Conservation (phyloP, 2,113 vertebrate genomes). For the Okapia johnstoni region DNA sequence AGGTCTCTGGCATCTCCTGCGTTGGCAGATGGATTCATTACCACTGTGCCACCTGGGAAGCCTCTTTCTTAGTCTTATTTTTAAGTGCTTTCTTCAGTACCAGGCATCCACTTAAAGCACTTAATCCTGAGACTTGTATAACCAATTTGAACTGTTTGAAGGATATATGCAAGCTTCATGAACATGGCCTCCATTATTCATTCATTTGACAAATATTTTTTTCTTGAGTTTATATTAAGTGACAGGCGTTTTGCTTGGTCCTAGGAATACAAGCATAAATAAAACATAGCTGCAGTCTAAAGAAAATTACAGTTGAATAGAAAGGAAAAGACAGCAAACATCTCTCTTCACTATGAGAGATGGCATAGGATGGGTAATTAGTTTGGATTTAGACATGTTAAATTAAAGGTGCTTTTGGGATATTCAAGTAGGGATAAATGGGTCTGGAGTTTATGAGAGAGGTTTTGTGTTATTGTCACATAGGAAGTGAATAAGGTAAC, state of each 20-base stretch:
- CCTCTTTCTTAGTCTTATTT: not conserved
- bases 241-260: not conserved
- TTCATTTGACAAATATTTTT: not conserved
- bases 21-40: not conserved
- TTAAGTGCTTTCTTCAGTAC: not conserved
- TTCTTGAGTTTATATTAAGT: not conserved
- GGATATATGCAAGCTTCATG: not conserved
- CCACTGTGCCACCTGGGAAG: not conserved
- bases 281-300: not conserved
- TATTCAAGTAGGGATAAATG: not conserved
- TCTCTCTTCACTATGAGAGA: not conserved
- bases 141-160: not conserved
- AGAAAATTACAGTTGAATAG: not conserved
- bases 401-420: not conserved
- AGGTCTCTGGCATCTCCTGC: not conserved
- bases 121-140: not conserved
- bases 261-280: not conserved
- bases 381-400: not conserved
- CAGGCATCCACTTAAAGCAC: not conserved
- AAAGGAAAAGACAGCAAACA: not conserved
- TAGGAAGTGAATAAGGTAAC: not conserved
- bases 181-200: not conserved
- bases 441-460: not conserved
- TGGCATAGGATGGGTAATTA: not conserved
- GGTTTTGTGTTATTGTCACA: not conserved